Percentiles rank a stretch among this genome's conserved stretches.
These are phyloP conservation scores for Pteronotus mesoamericanus DNA, from an alignment of 2,797 vertebrate species.

Conservation along the genomic window DNA sequence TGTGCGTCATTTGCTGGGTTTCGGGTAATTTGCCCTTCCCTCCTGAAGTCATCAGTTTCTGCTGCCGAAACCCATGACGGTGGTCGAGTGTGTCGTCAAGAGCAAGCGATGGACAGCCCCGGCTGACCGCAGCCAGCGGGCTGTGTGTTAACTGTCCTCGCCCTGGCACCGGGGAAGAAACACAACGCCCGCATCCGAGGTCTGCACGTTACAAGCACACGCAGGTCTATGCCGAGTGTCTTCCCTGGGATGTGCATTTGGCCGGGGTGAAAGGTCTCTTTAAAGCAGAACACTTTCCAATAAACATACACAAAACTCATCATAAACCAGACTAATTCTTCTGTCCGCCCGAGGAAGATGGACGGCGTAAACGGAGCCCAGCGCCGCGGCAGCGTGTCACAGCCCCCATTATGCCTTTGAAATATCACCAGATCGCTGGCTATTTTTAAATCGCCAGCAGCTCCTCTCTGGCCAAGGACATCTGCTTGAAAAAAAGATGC, in stretches of 20 bases:
- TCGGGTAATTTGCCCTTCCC: not conserved
- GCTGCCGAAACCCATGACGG: not conserved
- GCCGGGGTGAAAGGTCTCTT: constrained; percentile 52
- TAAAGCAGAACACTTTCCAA: constrained; percentile 65
- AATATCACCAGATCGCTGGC: constrained; percentile 74
- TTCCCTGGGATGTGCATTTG: not conserved
- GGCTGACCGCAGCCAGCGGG: not conserved
- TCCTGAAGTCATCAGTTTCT: not conserved
- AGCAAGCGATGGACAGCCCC: not conserved
- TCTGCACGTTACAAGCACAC: not conserved
- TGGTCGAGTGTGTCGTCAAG: not conserved
- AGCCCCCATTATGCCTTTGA: constrained; percentile 66
- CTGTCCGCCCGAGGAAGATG: constrained; percentile 64
- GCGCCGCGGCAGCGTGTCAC: constrained; percentile 38
- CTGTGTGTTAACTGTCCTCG: not conserved
- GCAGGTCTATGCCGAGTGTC: not conserved
- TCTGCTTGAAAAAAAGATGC: constrained; percentile 70
- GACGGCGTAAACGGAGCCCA: constrained; percentile 70
- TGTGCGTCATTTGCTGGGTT: not conserved
- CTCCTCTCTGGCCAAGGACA: constrained; percentile 69
- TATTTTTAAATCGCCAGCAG: constrained; percentile 76
- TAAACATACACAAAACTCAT: constrained; percentile 60
- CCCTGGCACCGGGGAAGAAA: not conserved
- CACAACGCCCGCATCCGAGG: not conserved
- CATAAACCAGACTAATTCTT: constrained; percentile 68